Base-by-base conservation (phyloP, 2,113 vertebrate species). In the Leptobrachium leishanense region DNA sequence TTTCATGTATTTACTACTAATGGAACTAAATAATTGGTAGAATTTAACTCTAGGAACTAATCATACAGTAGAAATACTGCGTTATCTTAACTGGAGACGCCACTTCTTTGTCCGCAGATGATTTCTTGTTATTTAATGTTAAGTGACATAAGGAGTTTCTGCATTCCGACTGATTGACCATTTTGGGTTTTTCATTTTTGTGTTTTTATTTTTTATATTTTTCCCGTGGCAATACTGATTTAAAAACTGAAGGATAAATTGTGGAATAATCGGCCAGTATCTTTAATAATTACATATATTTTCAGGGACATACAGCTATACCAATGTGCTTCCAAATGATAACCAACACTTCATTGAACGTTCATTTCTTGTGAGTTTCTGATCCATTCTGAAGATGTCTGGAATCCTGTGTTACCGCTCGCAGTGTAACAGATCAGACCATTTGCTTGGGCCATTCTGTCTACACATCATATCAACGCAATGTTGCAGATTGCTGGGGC, bases 261-360 rank as follows among this genome's bases (percentile, higher is more conserved):
- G 86, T 90, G 86, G 90, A 87, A 85, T 87, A 84, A 57, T 88
- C 91, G 91, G 91, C 91, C 90, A 94, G 89, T 91, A 88, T 85
- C 87, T 82, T 89, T 86, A 91, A 87, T 88, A 88, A 76, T 86
- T 80, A 89, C 88, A 83, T 82, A 76, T 88, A 89, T 89, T 88
- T 93, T 96, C 94, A 97, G 95, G 95, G 95, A 97, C 83, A 92
- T 92, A 82, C 88, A 91, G 86, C 91, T 93, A 93, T 89, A 90
- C 87, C 88, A 88, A 87, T 72, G 93, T 95, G 94, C 94, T 96
- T 96, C 95, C 94, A 94, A 89, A 82, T 91, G 88, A 89, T 89
- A 89, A 76, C 87, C 85, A 85, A 81, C 88, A 90, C 88, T 90
- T 85, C 87, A 91, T 88, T 88, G 90, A 87, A 89, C 78, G 82